Percentiles rank a stretch among this genome's conserved stretches.
These are phyloP conservation scores for Litoditis marina DNA, from an alignment of 2,888 invertebrate species.

Conservation along the genomic window DNA sequence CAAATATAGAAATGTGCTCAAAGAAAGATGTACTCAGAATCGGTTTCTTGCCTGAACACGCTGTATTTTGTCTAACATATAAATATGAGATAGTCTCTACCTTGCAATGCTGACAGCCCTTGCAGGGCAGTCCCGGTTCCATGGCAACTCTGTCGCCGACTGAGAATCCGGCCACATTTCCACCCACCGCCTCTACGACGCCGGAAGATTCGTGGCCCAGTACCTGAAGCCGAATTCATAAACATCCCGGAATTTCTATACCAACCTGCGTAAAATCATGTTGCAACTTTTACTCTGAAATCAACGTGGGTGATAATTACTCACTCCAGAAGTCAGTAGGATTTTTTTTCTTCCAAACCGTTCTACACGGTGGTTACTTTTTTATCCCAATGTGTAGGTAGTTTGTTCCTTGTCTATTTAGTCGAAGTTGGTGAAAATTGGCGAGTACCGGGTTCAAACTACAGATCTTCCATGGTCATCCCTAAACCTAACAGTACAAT, in stretches of 20 bases:
- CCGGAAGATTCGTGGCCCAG: conserved; percentile 85
- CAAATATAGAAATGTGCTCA: no score
- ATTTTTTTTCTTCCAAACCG: no score
- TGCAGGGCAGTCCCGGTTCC: conserved; percentile 78
- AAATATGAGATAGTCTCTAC: conserved; percentile 31
- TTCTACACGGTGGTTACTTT: no score
- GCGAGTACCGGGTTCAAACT: not conserved
- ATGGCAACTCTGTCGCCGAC: conserved; percentile 48
- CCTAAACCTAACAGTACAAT: conserved; percentile 41
- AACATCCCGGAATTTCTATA: not conserved
- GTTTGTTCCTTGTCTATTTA: not conserved
- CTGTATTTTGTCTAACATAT: no score
- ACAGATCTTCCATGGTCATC: not conserved
- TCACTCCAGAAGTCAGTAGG: no score
- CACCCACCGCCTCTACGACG: conserved; percentile 72
- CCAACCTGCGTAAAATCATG: not conserved
- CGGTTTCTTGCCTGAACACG: not conserved
- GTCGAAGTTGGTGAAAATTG: not conserved
- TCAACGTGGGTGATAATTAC: not conserved
- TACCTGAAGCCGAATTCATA: conserved; percentile 71
- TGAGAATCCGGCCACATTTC: conserved; percentile 62
- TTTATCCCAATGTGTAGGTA: no score
- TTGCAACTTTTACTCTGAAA: not conserved
- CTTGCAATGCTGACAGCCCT: conserved; percentile 80
- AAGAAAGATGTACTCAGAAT: no score